Base-by-base conservation (phyloP, 2,888 invertebrate species). In the Baronia brevicornis region DNA sequence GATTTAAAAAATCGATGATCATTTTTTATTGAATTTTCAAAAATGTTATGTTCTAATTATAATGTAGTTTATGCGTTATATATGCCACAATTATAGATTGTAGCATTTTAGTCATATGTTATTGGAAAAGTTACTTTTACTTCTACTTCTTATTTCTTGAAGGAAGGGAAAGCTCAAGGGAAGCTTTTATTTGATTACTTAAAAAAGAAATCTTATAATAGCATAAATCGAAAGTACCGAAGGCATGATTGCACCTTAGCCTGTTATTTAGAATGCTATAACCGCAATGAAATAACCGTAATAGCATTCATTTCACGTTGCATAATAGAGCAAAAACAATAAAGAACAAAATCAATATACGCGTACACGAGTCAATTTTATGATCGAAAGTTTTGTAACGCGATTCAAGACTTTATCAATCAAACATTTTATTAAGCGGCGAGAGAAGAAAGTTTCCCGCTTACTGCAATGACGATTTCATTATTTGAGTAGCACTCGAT, bases 331-430 rank as follows among this genome's bases (percentile, higher is more conserved):
- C 29, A 25, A 39, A 41, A 48, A 24, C 28, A 32, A 44, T 44
- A 48, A 46, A 40, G 36, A 38, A 21, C 38, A 31, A 28, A 41
- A 45, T 46, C 46, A 46, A 42, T 50, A 45, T 38, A 38, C 41
- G 36, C 39, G 41, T 36, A 39, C 33, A 41, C 23, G 23, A 44
- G 45, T 47, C 41, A 37, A 25, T 50, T 50, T 45, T 45, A 46
- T 38, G 44, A 43, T 50, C 36, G 44, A 48, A 48, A 45, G 40
- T 45, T 33, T 34, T 20, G 12, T 33, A 28, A 18, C 22, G 22
- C 19, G 14, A 19, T 24, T 9, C 10, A 24, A 23, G 13, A 19
- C 18, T 24, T 25, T 28, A 28, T 34, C 24, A 25, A 34, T 28
- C 22, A n/a, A 18, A 18, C n/a, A 7, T 6, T 12, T 8, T 23